These are phyloP conservation scores for Botia almorhae DNA, from an alignment of 2,797 vertebrate species.

Conservation along the genomic window DNA sequence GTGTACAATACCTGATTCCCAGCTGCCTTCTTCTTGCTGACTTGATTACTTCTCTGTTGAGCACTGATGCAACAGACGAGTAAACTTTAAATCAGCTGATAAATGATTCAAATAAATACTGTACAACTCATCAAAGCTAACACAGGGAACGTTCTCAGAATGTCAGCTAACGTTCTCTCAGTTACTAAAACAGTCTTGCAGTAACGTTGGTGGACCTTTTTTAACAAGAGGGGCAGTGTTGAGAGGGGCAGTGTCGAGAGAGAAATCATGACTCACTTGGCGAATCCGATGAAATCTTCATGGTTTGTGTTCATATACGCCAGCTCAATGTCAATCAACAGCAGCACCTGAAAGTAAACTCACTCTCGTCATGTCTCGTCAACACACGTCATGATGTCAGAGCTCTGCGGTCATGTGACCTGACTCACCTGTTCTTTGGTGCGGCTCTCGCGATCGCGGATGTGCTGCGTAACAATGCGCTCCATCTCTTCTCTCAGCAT, in stretches of 20 bases:
- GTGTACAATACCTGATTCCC: constrained; percentile 89
- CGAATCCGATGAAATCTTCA: constrained; percentile 98
- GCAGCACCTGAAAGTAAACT: constrained; percentile 83
- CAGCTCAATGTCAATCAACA: constrained; percentile 96
- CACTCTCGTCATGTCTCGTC: background rate
- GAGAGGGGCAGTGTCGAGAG: too few relatives aligned
- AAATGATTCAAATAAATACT: too few relatives aligned
- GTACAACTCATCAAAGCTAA: too few relatives aligned
- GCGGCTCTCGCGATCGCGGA: constrained; percentile 92
- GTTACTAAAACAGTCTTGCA: too few relatives aligned
- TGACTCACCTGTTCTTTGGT: constrained; percentile 90
- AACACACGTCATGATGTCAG: background rate
- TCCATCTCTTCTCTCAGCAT: constrained; percentile 97
- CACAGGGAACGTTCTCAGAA: too few relatives aligned
- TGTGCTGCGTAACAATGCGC: constrained; percentile 95
- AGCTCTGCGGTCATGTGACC: background rate
- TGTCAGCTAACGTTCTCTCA: too few relatives aligned
- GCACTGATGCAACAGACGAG: constrained; percentile 75
- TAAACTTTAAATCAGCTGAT: background rate
- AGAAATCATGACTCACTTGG: constrained; percentile 84
- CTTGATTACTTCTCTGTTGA: constrained; percentile 95
- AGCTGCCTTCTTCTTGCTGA: constrained; percentile 93
- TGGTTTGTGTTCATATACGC: constrained; percentile 99
- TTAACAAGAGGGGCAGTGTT: too few relatives aligned
- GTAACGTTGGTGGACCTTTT: too few relatives aligned